Evolutionary conservation across 2,797 vertebrate genomes (phyloP), one percentile per base, ranked within the genome.

Genomic region (Carduelis carduelis): DNA sequence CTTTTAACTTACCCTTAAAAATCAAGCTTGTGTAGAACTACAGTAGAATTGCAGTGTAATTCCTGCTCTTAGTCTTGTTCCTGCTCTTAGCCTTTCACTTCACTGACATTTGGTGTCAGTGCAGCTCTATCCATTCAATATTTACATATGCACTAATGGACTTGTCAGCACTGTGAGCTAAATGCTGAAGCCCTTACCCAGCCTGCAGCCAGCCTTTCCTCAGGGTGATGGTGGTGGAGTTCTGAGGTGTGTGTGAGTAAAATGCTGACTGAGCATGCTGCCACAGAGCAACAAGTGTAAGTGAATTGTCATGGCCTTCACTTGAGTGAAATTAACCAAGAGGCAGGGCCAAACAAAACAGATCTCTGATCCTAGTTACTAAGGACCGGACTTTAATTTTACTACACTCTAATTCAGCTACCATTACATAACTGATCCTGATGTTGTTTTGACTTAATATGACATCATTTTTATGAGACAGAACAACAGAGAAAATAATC

Each of bases 11-110:
- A 44, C 5, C 3, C 13, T 63, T 88, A 64, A 52, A 83, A 59
- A 72, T 18, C 44, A 63, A 60, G 24, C 13, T 32, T 47, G 21
- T 43, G 56, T 28, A 85, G 56, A 82, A 35, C 7, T 50, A 8
- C 0, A 0, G 34, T 8, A 30, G 30, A 69, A 61, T 26, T 47
- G 22, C 0, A 2, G 32, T 10, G 50, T 32, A 56, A 70, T n/a
- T 81, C 70, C 60, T 85, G 64, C 43, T 70, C 57, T 74, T 49
- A 32, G 37, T 34, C 55, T 78, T 41, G 49, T 12, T 83, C 37
- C 72, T 80, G 64, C 46, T 71, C 60, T 81, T 49, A 32, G n/a
- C 28, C 57, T 69, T 53, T 41, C 28, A 52, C 41, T 46, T 74
- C 61, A 37, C 49, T 15, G n/a, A 28, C 49, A 35, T 78, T 65